A percentile compares a stretch with the other conserved stretches of the same genome.
phyloP scores from a whole-genome alignment of 2,797 vertebrate genomes.

The Micromesistius poutassou region DNA sequence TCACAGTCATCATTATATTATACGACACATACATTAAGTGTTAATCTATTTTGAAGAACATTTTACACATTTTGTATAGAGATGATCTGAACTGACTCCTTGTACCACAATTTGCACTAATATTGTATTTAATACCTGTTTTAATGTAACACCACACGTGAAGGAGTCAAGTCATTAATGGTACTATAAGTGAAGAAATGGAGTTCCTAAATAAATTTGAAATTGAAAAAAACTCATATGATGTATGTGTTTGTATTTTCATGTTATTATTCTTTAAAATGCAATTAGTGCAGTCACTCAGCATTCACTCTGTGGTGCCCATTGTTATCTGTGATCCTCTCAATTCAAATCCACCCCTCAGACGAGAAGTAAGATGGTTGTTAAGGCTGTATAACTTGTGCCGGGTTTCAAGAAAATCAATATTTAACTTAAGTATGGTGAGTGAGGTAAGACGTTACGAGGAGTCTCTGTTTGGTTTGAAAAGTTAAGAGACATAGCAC shows the following conservation, averaged over 20 bases:
- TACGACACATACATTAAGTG: not conserved
- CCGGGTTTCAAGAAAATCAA: not conserved
- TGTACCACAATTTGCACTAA: slow-evolving; percentile 27
- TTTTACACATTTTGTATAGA: not conserved
- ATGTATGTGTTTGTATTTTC: not conserved
- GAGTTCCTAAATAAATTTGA: not conserved
- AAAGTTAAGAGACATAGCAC: not conserved
- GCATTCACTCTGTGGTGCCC: not conserved
- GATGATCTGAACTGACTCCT: not conserved
- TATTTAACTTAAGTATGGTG: not conserved
- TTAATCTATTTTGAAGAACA: not conserved
- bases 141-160: slow-evolving; percentile 11
- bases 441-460: not conserved
- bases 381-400: not conserved
- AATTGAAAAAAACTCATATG: not conserved
- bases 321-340: slow-evolving; percentile 9
- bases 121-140: not conserved
- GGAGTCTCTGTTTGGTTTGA: not conserved
- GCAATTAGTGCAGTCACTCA: not conserved
- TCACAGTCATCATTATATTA: not conserved
- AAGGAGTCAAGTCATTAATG: slow-evolving; percentile 11
- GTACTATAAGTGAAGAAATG: not conserved
- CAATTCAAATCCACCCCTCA: not conserved
- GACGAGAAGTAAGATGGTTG: not conserved
- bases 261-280: not conserved